Base-by-base conservation (phyloP, 2,888 invertebrate genomes). In the Poecilus cupreus region DNA sequence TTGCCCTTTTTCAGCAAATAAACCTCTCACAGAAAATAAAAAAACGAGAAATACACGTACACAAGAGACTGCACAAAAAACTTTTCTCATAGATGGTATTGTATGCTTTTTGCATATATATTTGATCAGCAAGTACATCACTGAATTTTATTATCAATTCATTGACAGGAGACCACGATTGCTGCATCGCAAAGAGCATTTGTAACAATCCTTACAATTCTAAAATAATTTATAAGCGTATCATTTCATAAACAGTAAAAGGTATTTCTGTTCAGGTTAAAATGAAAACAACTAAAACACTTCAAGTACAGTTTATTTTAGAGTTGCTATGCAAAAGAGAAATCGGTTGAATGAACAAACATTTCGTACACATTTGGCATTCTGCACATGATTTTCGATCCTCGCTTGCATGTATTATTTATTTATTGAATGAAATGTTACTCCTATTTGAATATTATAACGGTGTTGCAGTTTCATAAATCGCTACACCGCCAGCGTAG, bases 361-460 rank as follows among this genome's bases (percentile, higher is more conserved):
- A 46, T 37, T 76, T 76, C 46, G 72, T 18, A 72, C 43, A 72
- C 32, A 72, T 72, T 72, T 76, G 13, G 24, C 16, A 76, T 76
- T 76, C 76, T 13, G 20, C 13, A 24, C 76, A 54, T 76, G 54
- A 76, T 22, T 26, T 57, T 57, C 76, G 39, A 20, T 37, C 20
- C 20, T n/a, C 3, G 11, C 13, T 37, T 76, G 18, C 76, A 76
- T 76, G 51, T 26, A 51, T 13, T 49, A 39, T 51, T 26, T 74
- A 74, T 74, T 26, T 49, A 74, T 24, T 24, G 32, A 16, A 74
- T 74, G 32, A 37, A 49, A 51, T 74, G 26, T 32, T 74, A 26
- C 5, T 46, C 46, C 46, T 72, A 46, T 43, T 72, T 46, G 43
- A 72, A 72, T 72, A 72, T 46, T 43, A 51, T 51, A 74, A 51